These are phyloP conservation scores for Danio albolineatus DNA, from an alignment of 2,797 vertebrate species.

Conservation along the genomic window DNA sequence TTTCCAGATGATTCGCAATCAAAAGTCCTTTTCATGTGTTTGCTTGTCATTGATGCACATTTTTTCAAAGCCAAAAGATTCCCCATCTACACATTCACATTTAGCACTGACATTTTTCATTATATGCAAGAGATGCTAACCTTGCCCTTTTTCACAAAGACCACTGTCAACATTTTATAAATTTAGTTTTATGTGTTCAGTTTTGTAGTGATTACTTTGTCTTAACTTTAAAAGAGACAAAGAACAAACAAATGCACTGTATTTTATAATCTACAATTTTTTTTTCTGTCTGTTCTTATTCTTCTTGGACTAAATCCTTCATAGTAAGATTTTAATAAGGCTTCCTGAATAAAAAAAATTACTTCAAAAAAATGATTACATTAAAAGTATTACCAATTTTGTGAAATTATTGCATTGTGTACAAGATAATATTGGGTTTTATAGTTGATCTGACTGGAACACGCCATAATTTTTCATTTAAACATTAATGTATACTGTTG, in stretches of 20 bases:
- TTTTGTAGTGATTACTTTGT: not conserved
- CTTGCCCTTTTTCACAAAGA: not conserved
- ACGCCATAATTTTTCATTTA: not conserved
- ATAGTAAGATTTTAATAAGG: not conserved
- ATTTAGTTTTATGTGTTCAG: not conserved
- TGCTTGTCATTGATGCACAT: not conserved
- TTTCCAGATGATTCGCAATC: not conserved
- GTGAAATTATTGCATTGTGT: not conserved
- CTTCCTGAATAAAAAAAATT: not conserved
- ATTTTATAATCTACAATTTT: not conserved
- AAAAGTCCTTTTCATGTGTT: not conserved
- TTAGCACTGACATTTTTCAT: slow-evolving; percentile 14
- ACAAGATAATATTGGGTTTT: not conserved
- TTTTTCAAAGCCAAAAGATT: slow-evolving; percentile 15
- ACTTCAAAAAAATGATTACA: not conserved
- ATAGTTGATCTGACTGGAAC: not conserved
- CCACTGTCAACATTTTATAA: no score
- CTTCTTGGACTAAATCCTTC: not conserved
- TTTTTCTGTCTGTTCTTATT: no score
- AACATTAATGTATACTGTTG: not conserved
- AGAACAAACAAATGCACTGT: not conserved
- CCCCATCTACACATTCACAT: not conserved
- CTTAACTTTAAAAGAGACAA: not conserved
- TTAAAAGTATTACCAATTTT: not conserved
- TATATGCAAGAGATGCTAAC: not conserved